Base-by-base conservation (phyloP, 2,888 invertebrate genomes). In the Pandemis heparana region DNA sequence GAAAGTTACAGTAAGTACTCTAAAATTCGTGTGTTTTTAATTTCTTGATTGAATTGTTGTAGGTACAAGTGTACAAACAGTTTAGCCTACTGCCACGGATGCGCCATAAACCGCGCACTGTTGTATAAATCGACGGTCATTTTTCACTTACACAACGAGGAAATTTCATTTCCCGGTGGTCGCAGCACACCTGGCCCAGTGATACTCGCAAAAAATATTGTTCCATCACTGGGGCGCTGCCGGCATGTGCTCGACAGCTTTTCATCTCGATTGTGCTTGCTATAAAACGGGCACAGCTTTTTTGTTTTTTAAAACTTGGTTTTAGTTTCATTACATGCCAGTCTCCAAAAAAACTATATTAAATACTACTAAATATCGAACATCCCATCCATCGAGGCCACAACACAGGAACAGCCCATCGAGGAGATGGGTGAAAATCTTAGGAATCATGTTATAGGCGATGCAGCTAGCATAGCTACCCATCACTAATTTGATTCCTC, bases 141-240 rank as follows among this genome's bases (percentile, higher is more conserved):
- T 81, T 79, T 82, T 80, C 79, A 80, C 83, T 83, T 85, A 82
- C 79, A 80, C 78, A 81, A 80, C 78, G 77, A 78, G 70, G 78
- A 77, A 83, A 80, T 84, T 85, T 83, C 79, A 81, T 82, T 78
- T 80, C 78, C 72, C 75, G 75, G 60, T 76, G 75, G 68, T 38
- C 69, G 59, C 70, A 32, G 48, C 77, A 75, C 78, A 79, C 80
- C 78, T 79, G 80, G 68, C 79, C 78, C 76, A 79, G 80, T 79
- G 77, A 80, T 80, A 78, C 51, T 77, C 72, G 70, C 68, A 76
- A 78, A 78, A 80, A 75, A 62, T 48, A 71, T 39, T 66, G 41
- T 53, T 18, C 43, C 39, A 12, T 14, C 64, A n/a, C 8, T 10
- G 6, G 14, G 18, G 41, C 43, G 43, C 59, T 32, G 14, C 62